Evolutionary conservation across 2,113 vertebrate genomes (phyloP).

Genomic region (Plotosus lineatus): DNA sequence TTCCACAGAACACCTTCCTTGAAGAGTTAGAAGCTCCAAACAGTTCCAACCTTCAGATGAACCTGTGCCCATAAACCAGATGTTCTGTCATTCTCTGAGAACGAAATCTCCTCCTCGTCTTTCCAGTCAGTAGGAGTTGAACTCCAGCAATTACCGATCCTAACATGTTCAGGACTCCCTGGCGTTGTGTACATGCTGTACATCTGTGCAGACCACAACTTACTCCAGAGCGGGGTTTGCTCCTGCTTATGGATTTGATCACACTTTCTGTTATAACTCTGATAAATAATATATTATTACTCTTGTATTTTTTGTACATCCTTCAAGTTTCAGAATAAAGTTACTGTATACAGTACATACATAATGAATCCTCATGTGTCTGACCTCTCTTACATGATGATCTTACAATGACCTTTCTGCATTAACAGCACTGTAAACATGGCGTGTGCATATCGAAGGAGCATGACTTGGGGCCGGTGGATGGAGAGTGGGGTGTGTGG

Average conservation of each 20-base stretch:
- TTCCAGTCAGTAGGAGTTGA: constrained; percentile 60
- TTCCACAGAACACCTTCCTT: neutral
- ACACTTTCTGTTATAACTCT: constrained; percentile 49
- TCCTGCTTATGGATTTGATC: constrained; percentile 37
- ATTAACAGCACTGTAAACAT: constrained; percentile 88
- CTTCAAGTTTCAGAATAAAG: neutral
- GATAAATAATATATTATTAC: neutral
- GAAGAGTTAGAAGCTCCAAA: neutral
- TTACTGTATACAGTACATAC: neutral
- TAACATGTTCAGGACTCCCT: neutral
- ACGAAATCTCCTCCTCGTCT: constrained; percentile 57
- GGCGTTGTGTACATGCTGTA: constrained; percentile 42
- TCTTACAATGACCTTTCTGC: constrained; percentile 17
- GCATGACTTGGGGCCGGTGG: constrained; percentile 74
- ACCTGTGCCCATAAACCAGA: neutral
- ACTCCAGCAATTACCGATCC: constrained; percentile 10
- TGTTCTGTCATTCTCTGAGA: constrained; percentile 41
- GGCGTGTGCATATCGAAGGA: constrained; percentile 91
- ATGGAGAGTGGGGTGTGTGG: constrained; percentile 94
- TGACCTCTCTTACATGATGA: neutral
- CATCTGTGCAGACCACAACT: constrained; percentile 24
- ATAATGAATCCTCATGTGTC: neutral
- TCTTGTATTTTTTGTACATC: neutral
- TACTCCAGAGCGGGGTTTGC: neutral
- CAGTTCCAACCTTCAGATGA: neutral